Evolutionary conservation across 2,113 vertebrate genomes (phyloP).

Genomic region (Tupaia tana): DNA sequence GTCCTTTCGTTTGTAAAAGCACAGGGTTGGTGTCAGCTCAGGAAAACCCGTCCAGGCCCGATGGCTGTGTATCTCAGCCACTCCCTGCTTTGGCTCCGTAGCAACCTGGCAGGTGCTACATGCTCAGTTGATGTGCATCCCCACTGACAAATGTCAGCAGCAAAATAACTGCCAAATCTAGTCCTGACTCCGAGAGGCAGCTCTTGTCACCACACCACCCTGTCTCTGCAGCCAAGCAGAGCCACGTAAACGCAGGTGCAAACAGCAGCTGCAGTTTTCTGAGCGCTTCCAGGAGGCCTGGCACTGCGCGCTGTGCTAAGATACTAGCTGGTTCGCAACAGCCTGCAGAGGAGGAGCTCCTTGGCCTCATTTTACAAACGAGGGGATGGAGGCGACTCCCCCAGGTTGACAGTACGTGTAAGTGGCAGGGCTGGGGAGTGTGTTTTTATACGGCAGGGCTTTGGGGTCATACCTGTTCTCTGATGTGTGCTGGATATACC

Average conservation of each 20-base stretch:
- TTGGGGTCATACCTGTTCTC: background rate
- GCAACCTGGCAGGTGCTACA: too few relatives aligned
- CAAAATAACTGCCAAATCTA: background rate
- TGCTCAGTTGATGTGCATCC: background rate
- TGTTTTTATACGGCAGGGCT: background rate
- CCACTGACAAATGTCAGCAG: background rate
- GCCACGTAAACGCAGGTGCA: background rate
- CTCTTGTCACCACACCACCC: background rate
- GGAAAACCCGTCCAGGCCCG: too few relatives aligned
- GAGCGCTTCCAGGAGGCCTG: rapidly evolving
- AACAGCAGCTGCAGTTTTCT: too few relatives aligned
- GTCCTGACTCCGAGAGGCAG: background rate
- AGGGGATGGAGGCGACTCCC: background rate
- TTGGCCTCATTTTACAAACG: background rate
- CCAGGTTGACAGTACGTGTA: background rate
- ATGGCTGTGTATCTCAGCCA: background rate
- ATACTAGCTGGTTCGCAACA: too few relatives aligned
- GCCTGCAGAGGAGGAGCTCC: too few relatives aligned
- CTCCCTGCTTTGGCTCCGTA: too few relatives aligned
- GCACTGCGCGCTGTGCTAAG: background rate
- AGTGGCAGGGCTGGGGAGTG: background rate
- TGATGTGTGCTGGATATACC: rapidly evolving
- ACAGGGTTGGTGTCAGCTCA: background rate
- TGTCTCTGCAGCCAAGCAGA: background rate
- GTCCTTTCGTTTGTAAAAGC: background rate